Percentiles rank a stretch among this genome's conserved stretches.
Evolutionary conservation across 2,888 invertebrate species (phyloP).

Genomic region (Panopea generosa): DNA sequence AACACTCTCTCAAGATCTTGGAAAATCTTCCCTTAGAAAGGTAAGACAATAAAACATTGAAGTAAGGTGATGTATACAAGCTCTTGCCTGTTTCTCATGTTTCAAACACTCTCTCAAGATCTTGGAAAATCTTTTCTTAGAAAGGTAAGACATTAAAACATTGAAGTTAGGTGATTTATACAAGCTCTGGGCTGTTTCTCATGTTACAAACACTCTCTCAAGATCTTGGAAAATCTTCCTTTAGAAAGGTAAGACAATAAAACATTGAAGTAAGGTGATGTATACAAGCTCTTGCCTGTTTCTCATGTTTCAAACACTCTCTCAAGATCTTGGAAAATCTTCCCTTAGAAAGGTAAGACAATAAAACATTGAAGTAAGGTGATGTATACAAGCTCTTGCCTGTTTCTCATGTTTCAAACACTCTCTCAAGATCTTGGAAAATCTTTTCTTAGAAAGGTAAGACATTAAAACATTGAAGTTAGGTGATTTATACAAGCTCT

Average conservation of each 20-base stretch:
- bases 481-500: too few relatives aligned
- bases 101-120: constrained; percentile 90
- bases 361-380: too few relatives aligned
- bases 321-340: constrained; percentile 90
- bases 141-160: constrained; percentile 85
- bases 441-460: constrained; percentile 88
- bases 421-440: constrained; percentile 91
- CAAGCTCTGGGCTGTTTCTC: too few relatives aligned
- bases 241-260: constrained; percentile 86
- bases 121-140: constrained; percentile 89
- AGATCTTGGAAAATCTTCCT: constrained; percentile 90
- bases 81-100: constrained; percentile 86
- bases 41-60: constrained; percentile 78
- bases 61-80: too few relatives aligned
- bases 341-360: constrained; percentile 87
- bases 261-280: too few relatives aligned
- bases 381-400: too few relatives aligned
- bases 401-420: constrained; percentile 87
- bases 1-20: constrained; percentile 90
- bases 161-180: too few relatives aligned
- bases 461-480: too few relatives aligned
- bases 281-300: too few relatives aligned
- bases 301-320: constrained; percentile 89
- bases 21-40: constrained; percentile 89
- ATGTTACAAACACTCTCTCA: constrained; percentile 90